Percentiles rank a stretch among this genome's conserved stretches.
phyloP scores from a whole-genome alignment of 1,140 invertebrate genomes.

The Lethocerus indicus region DNA sequence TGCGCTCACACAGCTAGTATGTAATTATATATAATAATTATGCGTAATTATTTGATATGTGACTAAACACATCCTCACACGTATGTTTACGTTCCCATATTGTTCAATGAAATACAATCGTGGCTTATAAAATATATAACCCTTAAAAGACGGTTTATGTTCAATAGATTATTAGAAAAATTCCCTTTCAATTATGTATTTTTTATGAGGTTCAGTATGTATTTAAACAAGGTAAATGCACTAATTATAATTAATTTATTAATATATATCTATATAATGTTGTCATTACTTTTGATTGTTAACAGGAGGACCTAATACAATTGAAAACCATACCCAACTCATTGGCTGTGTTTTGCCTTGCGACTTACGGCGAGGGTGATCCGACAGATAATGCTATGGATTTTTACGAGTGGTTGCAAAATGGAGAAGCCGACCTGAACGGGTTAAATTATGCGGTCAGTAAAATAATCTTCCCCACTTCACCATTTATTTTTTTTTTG shows the following conservation, averaged over 20 bases:
- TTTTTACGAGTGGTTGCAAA: constrained; percentile 94
- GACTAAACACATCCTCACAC: too few relatives aligned
- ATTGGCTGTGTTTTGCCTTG: constrained; percentile 91
- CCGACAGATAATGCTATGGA: constrained; percentile 99
- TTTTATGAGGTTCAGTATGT: background rate
- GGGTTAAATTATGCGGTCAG: constrained; percentile 93
- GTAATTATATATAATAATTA: too few relatives aligned
- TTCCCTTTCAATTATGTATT: background rate
- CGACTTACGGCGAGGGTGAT: constrained; percentile 98
- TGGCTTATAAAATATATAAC: too few relatives aligned
- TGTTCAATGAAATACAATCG: too few relatives aligned
- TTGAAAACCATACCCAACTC: constrained; percentile 82
- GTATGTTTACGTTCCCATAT: too few relatives aligned
- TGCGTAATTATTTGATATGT: too few relatives aligned
- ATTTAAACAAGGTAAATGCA: background rate
- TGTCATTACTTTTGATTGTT: constrained; percentile 16
- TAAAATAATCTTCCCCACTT: constrained; percentile 22
- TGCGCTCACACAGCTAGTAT: too few relatives aligned
- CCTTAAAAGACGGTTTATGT: background rate
- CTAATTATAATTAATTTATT: background rate
- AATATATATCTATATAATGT: background rate
- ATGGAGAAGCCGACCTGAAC: constrained; percentile 69
- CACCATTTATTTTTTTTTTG: background rate
- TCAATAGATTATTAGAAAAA: background rate
- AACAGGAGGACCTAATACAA: constrained; percentile 73